Base-by-base conservation (phyloP, 2,888 invertebrate species). In the Chloroclysta siterata region DNA sequence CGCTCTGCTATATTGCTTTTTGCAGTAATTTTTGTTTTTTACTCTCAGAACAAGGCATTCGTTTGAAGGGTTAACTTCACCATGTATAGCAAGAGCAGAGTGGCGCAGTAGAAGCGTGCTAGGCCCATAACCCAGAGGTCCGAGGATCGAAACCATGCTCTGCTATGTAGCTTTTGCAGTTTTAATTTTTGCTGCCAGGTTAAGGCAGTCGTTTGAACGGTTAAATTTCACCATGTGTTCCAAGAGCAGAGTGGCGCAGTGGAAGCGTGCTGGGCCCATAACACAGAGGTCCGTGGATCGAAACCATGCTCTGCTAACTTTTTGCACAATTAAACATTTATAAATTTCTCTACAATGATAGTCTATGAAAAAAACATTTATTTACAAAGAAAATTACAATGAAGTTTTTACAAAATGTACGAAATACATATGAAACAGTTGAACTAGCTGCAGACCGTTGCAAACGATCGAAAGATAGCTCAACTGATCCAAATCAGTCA, bases 281-380 rank as follows among this genome's bases (percentile, higher is more conserved):
- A 96, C 95, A 96, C 96, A 97, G 96, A 97, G 96, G 95, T 97
- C 96, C 96, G 97, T 96, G 95, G 96, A 96, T 96, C 95, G 96
- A 96, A 96, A 96, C 96, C 95, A 95, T 95, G 96, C 95, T 95
- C 95, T 95, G 95, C 95, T 95, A 95, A 6, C 0, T 33, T 33
- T 33, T 33, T 6, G 33, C 33, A 33, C 33, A 6, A 33, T 33
- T 33, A 8, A 6, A 5, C 33, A 33, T 33, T 33, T 33, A 5
- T 6, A 22, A 22, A 3, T 33, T 33, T 33, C 5, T 8, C 22
- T 22, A 22, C 22, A 22, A 22, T 22, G 1, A 22, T 22, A 22
- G 22, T 22, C 3, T 22, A 22, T 22, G 3, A 22, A 2, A 22
- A 22, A 22, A 22, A 22, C 3, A 22, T 22, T 22, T 22, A 22